These are phyloP conservation scores for Cosmorhoe ocellata DNA, from an alignment of 2,888 invertebrate genomes.

Conservation along the genomic window DNA sequence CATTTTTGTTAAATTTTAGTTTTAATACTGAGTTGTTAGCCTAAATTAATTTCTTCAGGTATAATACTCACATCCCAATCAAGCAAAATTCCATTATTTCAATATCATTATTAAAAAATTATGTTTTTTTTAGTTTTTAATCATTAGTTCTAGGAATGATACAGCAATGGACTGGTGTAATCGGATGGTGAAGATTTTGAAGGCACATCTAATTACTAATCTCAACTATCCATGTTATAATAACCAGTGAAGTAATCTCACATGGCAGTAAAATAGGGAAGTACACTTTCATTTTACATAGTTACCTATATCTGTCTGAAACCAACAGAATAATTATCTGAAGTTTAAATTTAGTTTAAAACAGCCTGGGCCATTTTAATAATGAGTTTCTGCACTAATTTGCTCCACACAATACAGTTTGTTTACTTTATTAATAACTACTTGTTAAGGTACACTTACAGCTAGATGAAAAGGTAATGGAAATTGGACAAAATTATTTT, in stretches of 20 bases:
- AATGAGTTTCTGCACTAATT: not conserved
- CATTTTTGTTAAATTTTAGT: slow-evolving; percentile 13
- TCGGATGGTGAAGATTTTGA: slow-evolving; percentile 65
- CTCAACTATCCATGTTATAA: slow-evolving; percentile 36
- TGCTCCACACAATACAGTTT: slow-evolving; percentile 1
- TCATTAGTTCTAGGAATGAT: slow-evolving; percentile 8
- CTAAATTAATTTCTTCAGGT: slow-evolving; percentile 6
- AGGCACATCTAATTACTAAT: slow-evolving; percentile 66
- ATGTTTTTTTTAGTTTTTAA: no score
- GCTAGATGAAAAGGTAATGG: slow-evolving; percentile 25
- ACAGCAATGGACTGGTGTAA: slow-evolving; percentile 56
- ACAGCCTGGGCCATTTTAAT: not conserved
- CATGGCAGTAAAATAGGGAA: slow-evolving; percentile 15
- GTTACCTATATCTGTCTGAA: no score
- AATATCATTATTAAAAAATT: no score
- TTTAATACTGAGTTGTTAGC: slow-evolving; percentile 21
- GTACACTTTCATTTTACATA: slow-evolving; percentile 7
- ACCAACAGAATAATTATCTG: not conserved
- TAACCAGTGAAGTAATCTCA: slow-evolving; percentile 38
- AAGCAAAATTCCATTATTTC: slow-evolving; percentile 7
- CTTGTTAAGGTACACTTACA: slow-evolving; percentile 30
- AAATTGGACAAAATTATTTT: slow-evolving; percentile 18
- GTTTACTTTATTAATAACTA: slow-evolving; percentile 15
- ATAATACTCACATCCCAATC: slow-evolving; percentile 8
- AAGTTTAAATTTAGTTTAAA: not conserved